phyloP scores from a whole-genome alignment of 35 echinoderm and acorn worm species.

The Hemicentrotus pulcherrimus region DNA sequence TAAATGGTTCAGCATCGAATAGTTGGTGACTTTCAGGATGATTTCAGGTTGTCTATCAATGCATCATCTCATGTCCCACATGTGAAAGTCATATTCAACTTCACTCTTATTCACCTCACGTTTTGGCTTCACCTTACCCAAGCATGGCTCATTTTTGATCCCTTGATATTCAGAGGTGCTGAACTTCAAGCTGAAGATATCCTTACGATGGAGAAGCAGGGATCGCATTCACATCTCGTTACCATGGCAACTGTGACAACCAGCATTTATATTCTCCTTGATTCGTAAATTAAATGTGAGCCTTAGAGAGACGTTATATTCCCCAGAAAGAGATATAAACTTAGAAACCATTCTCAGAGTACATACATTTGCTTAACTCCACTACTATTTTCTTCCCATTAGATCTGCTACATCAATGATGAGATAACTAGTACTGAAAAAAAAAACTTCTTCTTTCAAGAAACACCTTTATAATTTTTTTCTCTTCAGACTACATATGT shows the following conservation, averaged over 20 bases:
- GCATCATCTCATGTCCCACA: too few species aligned
- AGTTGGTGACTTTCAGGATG: too few species aligned
- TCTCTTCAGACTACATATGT: too few species aligned
- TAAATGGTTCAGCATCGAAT: too few species aligned
- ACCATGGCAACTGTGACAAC: not conserved
- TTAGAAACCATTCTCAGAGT: too few species aligned
- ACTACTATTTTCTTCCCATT: too few species aligned
- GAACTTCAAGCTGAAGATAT: not conserved
- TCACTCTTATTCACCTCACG: not conserved
- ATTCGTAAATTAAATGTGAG: not conserved
- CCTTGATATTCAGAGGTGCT: not conserved
- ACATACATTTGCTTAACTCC: too few species aligned
- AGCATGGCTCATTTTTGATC: not conserved
- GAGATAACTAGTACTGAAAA: too few species aligned
- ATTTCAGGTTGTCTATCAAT: too few species aligned
- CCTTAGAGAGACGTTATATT: not conserved
- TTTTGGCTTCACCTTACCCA: not conserved
- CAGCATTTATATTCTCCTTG: not conserved
- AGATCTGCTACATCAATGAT: too few species aligned
- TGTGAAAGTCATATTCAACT: not conserved
- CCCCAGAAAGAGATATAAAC: not conserved
- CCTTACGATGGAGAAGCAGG: not conserved
- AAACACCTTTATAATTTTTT: too few species aligned
- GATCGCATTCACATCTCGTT: not conserved
- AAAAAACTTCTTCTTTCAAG: too few species aligned